Evolutionary conservation across 2,113 vertebrate genomes (phyloP).

Genomic region (Turdus rufiventris): DNA sequence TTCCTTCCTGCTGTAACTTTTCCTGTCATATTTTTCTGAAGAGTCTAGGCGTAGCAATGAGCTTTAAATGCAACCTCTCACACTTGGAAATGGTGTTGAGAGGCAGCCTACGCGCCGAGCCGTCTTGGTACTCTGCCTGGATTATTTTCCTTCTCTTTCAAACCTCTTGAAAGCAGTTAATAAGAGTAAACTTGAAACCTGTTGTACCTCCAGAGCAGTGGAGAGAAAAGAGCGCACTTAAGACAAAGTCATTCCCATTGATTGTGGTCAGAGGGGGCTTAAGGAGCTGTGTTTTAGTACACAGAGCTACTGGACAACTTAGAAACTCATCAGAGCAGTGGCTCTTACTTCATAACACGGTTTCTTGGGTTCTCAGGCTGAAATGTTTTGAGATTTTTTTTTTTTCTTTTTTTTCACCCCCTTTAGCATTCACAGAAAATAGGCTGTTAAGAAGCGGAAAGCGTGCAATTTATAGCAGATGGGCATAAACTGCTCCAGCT

Average conservation of each 20-base stretch:
- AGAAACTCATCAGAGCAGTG: neutral
- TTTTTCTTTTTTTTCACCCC: neutral
- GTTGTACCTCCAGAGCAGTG: neutral
- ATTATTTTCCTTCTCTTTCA: constrained; percentile 42
- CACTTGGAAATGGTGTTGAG: constrained; percentile 21
- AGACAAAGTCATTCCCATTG: neutral
- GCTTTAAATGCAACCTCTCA: constrained; percentile 2
- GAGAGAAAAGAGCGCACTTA: neutral
- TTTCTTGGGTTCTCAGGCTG: constrained; percentile 36
- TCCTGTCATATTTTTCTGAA: neutral
- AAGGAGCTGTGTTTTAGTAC: neutral
- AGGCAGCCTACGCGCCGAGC: neutral
- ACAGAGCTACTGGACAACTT: neutral
- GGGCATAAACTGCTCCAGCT: constrained; percentile 55
- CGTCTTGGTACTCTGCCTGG: neutral
- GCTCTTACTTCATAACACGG: neutral
- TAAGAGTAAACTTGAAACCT: constrained; percentile 52
- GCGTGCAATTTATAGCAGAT: constrained; percentile 65
- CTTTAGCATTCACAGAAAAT: constrained; percentile 52
- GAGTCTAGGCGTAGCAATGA: neutral
- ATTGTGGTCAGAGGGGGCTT: neutral
- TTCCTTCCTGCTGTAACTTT: neutral
- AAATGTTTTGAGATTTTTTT: constrained; percentile 27
- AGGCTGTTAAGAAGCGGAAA: constrained; percentile 68
- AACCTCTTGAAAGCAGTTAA: constrained; percentile 19